Base-by-base conservation (phyloP, 2,797 vertebrate genomes). In the Ctenochaetus hawaiiensis region DNA sequence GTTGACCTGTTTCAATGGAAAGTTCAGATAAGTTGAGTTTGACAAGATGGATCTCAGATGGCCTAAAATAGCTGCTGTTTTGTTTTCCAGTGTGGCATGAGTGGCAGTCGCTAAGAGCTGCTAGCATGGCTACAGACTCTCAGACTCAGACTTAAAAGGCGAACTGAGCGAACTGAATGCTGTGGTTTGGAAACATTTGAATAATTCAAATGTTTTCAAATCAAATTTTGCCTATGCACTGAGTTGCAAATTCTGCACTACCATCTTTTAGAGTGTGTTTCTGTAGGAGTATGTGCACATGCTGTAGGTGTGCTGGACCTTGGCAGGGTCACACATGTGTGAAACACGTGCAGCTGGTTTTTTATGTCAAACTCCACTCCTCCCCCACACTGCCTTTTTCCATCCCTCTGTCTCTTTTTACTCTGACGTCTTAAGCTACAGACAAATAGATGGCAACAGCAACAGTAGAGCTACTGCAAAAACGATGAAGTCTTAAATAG, bases 191-290 rank as follows among this genome's bases (percentile, higher is more conserved):
- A 45, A 18, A 48, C 8, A 6, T 89, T 90, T 90, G 80, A 88
- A 91, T 88, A 49, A 90, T 91, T 89, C 68, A 91, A 88, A 88
- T 81, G 22, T 78, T 65, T 63, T 37, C 56, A 69, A 14, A 84
- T 73, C 23, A 56, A 56, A 14, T 26, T 63, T 18, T 5, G 18
- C 11, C 6, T n/a, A 20, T 22, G 18, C 1, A 2, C 16, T n/a
- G 44, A 75, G 66, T 72, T 83, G 72, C 54, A 76, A 16, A 44
- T 45, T 9, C 41, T 48, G 52, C 5, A 0, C 34, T 26, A 10
- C 56, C 44, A 4, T 54, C 62, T 39, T 17, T 26, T 6, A 16
- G 2, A 11, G 20, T 8, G 23, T 59, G 6, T 54, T 11, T 60
- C 3, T 54, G 30, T 44, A 41, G 1, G 56, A 44, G 39, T 14